Percentiles rank a stretch among this genome's conserved stretches.
phyloP scores from a whole-genome alignment of 2,113 vertebrate species.

The Calidris pygmaea region DNA sequence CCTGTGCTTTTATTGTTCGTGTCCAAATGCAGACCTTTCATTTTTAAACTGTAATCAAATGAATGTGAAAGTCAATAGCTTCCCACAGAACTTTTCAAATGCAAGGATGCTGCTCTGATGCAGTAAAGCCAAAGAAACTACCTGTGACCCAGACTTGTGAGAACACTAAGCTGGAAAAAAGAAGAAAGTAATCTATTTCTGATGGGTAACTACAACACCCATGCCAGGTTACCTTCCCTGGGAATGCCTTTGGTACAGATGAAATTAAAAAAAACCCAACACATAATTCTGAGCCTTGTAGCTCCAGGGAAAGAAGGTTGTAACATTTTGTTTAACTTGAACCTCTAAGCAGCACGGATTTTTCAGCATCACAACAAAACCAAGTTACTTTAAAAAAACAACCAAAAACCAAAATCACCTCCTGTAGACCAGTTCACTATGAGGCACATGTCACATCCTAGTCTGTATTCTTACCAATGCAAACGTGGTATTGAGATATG shows the following conservation, averaged over 20 bases:
- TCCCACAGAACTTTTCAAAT: neutral
- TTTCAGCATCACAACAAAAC: neutral
- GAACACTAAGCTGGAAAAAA: slow-evolving; percentile 21
- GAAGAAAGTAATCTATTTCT: neutral
- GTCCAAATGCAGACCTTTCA: neutral
- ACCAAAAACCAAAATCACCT: neutral
- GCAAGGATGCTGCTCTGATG: neutral
- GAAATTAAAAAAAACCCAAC: neutral
- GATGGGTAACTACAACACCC: neutral
- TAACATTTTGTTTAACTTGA: neutral
- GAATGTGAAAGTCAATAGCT: neutral
- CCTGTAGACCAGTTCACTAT: neutral
- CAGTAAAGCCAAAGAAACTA: neutral
- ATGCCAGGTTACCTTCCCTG: neutral
- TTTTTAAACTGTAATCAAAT: neutral
- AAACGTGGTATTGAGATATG: neutral
- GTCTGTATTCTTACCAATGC: neutral
- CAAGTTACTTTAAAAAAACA: neutral
- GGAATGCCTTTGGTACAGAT: neutral
- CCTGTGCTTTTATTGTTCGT: neutral
- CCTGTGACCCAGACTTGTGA: neutral
- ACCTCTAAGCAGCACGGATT: neutral
- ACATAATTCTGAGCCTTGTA: neutral
- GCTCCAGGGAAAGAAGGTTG: neutral
- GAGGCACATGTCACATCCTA: neutral